Conservation (phyloP, 2,888 invertebrate genomes). For the Standfussiana lucernea region DNA sequence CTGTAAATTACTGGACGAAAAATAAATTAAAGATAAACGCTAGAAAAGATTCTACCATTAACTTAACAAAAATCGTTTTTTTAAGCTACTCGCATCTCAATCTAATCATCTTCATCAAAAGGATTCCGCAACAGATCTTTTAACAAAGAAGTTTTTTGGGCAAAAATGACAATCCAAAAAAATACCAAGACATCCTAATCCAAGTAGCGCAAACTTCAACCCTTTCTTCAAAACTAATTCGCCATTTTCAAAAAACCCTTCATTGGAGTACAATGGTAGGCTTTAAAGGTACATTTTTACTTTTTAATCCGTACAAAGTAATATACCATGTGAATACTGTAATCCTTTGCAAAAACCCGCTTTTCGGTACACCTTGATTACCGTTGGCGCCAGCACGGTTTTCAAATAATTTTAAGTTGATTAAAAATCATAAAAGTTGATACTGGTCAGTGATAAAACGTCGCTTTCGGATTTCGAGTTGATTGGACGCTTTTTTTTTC, state of each 20-base stretch:
- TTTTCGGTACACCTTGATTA: constrained; percentile 58
- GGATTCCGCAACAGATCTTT: background rate
- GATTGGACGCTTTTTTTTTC: constrained; percentile 54
- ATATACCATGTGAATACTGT: constrained; percentile 38
- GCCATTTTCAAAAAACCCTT: constrained; percentile 35
- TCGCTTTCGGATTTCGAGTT: constrained; percentile 53
- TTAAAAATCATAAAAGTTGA: constrained; percentile 70
- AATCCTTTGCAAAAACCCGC: constrained; percentile 58
- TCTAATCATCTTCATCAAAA: constrained; percentile 19
- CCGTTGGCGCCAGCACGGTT: constrained; percentile 62
- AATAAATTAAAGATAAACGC: background rate
- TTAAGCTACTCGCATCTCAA: background rate
- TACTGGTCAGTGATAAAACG: constrained; percentile 62
- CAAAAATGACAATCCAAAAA: background rate
- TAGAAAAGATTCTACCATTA: background rate
- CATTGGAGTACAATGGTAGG: constrained; percentile 22
- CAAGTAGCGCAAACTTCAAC: constrained; percentile 49
- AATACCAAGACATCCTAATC: constrained; percentile 20
- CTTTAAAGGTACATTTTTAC: constrained; percentile 12
- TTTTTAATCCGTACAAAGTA: constrained; percentile 40
- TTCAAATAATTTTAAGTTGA: constrained; percentile 66
- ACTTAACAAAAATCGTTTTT: background rate
- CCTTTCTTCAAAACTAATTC: constrained; percentile 44
- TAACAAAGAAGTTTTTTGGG: background rate
- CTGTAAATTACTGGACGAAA: background rate